Evolutionary conservation across 2,888 invertebrate genomes (phyloP).

Genomic region (Hesperia comma): DNA sequence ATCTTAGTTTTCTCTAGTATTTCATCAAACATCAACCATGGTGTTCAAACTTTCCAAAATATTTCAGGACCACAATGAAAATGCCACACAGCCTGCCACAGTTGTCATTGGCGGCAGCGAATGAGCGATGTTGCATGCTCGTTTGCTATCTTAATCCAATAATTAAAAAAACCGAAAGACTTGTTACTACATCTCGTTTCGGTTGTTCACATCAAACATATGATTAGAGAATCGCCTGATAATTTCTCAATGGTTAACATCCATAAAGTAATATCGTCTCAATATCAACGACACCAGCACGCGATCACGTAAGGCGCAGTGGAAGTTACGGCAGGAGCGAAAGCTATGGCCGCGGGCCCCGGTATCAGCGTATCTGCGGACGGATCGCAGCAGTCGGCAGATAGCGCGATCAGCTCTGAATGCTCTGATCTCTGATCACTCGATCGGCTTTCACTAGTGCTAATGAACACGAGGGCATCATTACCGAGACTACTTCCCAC

Average conservation of each 20-base stretch:
- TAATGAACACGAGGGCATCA: conserved; percentile 20
- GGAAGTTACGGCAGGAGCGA: conserved; percentile 18
- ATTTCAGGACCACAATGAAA: no score
- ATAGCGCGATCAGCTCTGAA: conserved; percentile 19
- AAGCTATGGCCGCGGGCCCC: conserved; percentile 15
- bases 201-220: neutral
- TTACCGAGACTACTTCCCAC: conserved; percentile 13
- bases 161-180: no score
- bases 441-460: conserved; percentile 24
- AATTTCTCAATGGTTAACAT: neutral
- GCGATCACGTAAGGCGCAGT: conserved; percentile 1
- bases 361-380: conserved; percentile 11
- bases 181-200: no score
- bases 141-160: no score
- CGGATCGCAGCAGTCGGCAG: conserved; percentile 23
- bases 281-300: neutral
- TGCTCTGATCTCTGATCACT: conserved; percentile 8
- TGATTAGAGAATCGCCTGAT: neutral
- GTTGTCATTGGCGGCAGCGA: no score
- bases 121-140: no score
- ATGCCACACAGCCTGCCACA: no score
- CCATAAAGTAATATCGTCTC: neutral
- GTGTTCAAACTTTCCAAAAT: no score
- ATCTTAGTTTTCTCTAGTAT: no score
- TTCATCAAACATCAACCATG: no score